Base-by-base conservation (phyloP, 1,140 invertebrate species). In the Drosophila tristis region DNA sequence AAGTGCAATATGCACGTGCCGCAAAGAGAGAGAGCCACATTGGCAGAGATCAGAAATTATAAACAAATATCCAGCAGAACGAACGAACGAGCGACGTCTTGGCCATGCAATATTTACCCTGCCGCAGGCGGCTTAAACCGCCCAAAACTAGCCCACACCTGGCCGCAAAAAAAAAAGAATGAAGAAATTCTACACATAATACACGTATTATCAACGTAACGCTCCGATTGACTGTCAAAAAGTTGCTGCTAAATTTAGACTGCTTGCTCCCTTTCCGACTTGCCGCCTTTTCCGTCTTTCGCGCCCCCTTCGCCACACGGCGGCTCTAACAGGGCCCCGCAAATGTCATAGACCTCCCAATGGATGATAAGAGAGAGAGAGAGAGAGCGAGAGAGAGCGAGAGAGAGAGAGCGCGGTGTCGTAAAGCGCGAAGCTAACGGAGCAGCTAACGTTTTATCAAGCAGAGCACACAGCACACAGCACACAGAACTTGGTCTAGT, bases 191-290 rank as follows among this genome's bases (percentile, higher is more conserved):
- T 23, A 55, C 16, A 43, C 8, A 25, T 2, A 16, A 42, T 35
- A 13, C 11, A 11, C 25, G 8, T 48, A 58, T 65, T 75, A 79
- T 85, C 66, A 58, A 67, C 44, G 63, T 79, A 67, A 84, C 72
- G 80, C 80, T 84, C 44, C 66, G 67, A 73, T 65, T 57, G 47
- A 54, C 60, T 80, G 63, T 59, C 72, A 76, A 76, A 78, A 64
- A 48, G 15, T 42, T 47, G 31, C 3, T 31, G 58, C 62, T 48
- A 67, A 77, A 64, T 75, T 70, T 80, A 63, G 77, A 79, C 6
- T 11, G 23, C 44, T 65, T 65, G 35, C 42, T 42, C 47, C 58
- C 47, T 26, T 42, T 16, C 23, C 58, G 25, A 20, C 20, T 20
- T 20, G 1, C 20, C 20, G 20, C 2, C 20, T 2, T 2, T 20